These are phyloP conservation scores for Lampris incognitus DNA, from an alignment of 2,113 vertebrate genomes.

Conservation along the genomic window DNA sequence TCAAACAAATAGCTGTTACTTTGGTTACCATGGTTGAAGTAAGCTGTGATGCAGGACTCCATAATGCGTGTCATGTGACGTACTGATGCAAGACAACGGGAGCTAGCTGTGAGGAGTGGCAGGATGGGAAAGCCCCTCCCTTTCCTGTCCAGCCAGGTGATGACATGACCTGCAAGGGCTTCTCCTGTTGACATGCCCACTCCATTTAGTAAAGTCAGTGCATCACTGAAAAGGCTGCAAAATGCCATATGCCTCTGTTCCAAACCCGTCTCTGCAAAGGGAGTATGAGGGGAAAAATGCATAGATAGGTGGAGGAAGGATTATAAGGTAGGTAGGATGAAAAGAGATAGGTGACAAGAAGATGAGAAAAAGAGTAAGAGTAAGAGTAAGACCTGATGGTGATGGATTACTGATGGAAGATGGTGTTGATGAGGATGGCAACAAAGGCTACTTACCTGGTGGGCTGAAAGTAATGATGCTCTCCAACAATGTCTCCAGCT, in stretches of 20 bases:
- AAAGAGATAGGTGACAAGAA: background rate
- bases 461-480: slow-evolving; percentile 90
- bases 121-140: slow-evolving; percentile 87
- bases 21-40: slow-evolving; percentile 87
- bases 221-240: slow-evolving; percentile 90
- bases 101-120: slow-evolving; percentile 92
- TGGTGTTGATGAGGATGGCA: background rate
- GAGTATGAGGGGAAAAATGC: background rate
- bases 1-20: slow-evolving; percentile 1
- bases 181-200: slow-evolving; percentile 88
- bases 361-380: background rate
- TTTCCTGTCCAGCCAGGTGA: slow-evolving; percentile 86
- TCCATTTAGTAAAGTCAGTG: slow-evolving; percentile 90
- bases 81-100: slow-evolving; percentile 92
- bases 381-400: background rate
- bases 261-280: slow-evolving; percentile 85
- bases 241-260: slow-evolving; percentile 93
- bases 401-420: background rate
- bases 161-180: slow-evolving; percentile 85
- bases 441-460: slow-evolving; percentile 80
- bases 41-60: slow-evolving; percentile 91
- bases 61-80: slow-evolving; percentile 94
- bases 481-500: slow-evolving; percentile 91
- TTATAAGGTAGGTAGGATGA: background rate
- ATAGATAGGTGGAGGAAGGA: background rate